These are phyloP conservation scores for Agonopterix arenella DNA, from an alignment of 2,888 invertebrate genomes.

Conservation along the genomic window DNA sequence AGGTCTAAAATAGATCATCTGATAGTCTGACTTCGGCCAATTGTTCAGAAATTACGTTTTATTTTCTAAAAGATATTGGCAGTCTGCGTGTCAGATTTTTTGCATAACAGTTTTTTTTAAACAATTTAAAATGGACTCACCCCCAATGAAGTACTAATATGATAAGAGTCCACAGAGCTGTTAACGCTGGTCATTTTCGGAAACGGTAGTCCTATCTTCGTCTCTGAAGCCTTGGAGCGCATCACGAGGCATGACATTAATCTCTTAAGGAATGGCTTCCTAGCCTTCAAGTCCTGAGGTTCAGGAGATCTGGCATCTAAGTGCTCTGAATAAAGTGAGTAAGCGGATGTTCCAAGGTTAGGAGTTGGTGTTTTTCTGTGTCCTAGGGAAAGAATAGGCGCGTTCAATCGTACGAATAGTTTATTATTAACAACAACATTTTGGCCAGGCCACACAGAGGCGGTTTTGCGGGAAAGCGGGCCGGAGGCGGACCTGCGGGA, in stretches of 20 bases:
- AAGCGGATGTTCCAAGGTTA: constrained; percentile 52
- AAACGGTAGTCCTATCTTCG: constrained; percentile 16
- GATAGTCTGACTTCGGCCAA: too few species aligned
- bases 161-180: constrained; percentile 54
- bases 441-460: too few species aligned
- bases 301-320: constrained; percentile 13
- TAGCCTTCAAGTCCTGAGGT: constrained; percentile 26
- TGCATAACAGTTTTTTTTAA: too few species aligned
- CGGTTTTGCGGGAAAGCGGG: too few species aligned
- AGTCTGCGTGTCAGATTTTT: too few species aligned
- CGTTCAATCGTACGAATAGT: too few species aligned
- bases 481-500: too few species aligned
- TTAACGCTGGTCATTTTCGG: constrained; percentile 16
- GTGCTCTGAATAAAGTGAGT: constrained; percentile 27
- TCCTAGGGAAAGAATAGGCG: constrained; percentile 22
- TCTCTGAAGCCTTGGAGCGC: constrained; percentile 32
- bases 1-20: too few species aligned
- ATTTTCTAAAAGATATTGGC: too few species aligned
- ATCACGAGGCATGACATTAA: constrained; percentile 58
- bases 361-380: constrained; percentile 44
- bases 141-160: constrained; percentile 52
- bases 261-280: constrained; percentile 48
- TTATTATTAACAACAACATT: too few species aligned
- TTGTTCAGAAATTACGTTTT: too few species aligned
- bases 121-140: constrained; percentile 28